phyloP scores from a whole-genome alignment of 2,888 invertebrate species.

The Ramazzottius varieornatus region DNA sequence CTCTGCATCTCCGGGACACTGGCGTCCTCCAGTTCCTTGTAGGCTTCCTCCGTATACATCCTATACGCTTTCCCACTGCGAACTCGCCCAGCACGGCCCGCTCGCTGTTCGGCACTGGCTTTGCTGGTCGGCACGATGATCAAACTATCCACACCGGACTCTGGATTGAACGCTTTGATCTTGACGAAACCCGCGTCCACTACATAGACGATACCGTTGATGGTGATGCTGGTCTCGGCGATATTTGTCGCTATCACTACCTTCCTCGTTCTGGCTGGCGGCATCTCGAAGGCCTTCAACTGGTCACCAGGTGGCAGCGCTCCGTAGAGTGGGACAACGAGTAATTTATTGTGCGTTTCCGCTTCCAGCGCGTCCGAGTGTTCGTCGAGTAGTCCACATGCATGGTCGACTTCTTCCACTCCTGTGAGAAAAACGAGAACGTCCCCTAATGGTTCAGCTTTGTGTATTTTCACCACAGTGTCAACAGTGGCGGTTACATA shows the following conservation, averaged over 20 bases:
- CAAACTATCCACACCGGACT: slow-evolving; percentile 51
- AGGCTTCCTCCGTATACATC: slow-evolving; percentile 41
- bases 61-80: slow-evolving; percentile 52
- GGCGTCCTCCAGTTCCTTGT: slow-evolving; percentile 35
- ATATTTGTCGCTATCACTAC: slow-evolving; percentile 81
- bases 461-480: slow-evolving; percentile 62
- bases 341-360: slow-evolving; percentile 25
- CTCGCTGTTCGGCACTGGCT: slow-evolving; percentile 66
- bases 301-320: slow-evolving; percentile 59
- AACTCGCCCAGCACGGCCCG: slow-evolving; percentile 68
- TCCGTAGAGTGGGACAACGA: slow-evolving; percentile 69
- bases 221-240: slow-evolving; percentile 84
- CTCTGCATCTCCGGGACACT: slow-evolving; percentile 79
- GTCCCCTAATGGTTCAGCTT: slow-evolving; percentile 44
- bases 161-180: slow-evolving; percentile 58
- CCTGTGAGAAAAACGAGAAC: slow-evolving; percentile 74
- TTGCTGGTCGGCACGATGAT: slow-evolving; percentile 53
- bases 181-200: slow-evolving; percentile 90
- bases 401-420: slow-evolving; percentile 67
- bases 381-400: slow-evolving; percentile 21
- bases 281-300: slow-evolving; percentile 10
- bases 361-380: slow-evolving; percentile 7
- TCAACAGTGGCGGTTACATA: slow-evolving; percentile 63
- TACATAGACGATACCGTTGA: slow-evolving; percentile 69
- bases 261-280: slow-evolving; percentile 5